These are phyloP conservation scores for Telmatochromis sp. DNA, from an alignment of 2,113 vertebrate species.

Conservation along the genomic window DNA sequence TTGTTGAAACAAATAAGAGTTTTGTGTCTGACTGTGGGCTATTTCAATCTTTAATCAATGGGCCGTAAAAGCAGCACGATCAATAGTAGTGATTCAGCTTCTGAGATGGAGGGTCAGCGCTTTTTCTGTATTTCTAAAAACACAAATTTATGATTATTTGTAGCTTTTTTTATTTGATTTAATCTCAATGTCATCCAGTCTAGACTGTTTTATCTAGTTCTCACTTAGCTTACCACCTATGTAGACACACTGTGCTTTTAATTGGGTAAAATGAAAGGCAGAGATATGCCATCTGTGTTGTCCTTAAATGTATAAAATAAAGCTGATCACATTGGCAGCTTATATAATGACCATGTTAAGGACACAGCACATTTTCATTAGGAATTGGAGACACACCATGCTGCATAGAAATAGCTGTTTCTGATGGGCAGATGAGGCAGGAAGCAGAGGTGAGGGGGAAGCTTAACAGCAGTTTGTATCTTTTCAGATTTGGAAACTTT, in stretches of 20 bases:
- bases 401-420: neutral
- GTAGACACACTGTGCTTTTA: neutral
- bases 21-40: neutral
- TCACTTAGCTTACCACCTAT: neutral
- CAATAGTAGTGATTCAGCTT: neutral
- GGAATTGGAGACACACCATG: neutral
- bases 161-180: neutral
- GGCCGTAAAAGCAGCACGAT: neutral
- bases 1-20: neutral
- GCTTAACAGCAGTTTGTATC: neutral
- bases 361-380: neutral
- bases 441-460: neutral
- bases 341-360: neutral
- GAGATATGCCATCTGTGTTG: neutral
- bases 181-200: neutral
- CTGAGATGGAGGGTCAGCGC: neutral
- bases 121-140: neutral
- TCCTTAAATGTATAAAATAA: neutral
- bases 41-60: neutral
- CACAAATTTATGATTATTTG: neutral
- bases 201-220: neutral
- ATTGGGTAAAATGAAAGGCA: neutral
- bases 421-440: neutral
- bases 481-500: neutral
- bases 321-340: neutral